A percentile compares a stretch with the other conserved stretches of the same genome.
Conservation (phyloP, 1,140 invertebrate species). For the Zaprionus taronus region DNA sequence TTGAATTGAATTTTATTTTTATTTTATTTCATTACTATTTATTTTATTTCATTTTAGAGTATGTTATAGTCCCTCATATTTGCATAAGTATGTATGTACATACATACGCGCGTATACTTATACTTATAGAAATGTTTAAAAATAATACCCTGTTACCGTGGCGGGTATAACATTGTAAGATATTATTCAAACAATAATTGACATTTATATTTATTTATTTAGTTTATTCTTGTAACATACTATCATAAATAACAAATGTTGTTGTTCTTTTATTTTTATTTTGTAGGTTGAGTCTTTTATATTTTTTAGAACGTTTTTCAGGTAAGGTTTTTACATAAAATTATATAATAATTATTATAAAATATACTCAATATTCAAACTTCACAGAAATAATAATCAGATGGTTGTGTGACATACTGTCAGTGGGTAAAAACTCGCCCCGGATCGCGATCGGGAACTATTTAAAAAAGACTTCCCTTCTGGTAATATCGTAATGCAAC, state of each 20-base stretch:
- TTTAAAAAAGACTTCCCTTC: slow-evolving; percentile 45
- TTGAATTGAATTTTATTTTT: not conserved
- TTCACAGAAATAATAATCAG: slow-evolving; percentile 35
- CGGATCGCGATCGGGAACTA: slow-evolving; percentile 18
- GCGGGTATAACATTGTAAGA: too few species aligned
- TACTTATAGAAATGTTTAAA: too few species aligned
- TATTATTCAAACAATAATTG: too few species aligned
- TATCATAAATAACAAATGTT: not conserved
- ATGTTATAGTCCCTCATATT: too few species aligned
- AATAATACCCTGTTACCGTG: too few species aligned
- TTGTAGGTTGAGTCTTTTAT: slow-evolving; percentile 8
- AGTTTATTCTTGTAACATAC: not conserved
- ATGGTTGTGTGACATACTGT: slow-evolving; percentile 69
- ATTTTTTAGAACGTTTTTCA: slow-evolving; percentile 13
- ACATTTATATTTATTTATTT: not conserved
- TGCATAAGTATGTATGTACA: too few species aligned
- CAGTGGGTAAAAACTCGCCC: slow-evolving; percentile 49
- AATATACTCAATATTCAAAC: not conserved
- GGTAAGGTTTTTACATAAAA: slow-evolving; percentile 16
- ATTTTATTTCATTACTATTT: not conserved
- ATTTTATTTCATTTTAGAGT: not conserved
- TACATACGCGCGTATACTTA: too few species aligned
- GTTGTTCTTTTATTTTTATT: not conserved
- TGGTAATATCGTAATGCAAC: slow-evolving; percentile 70
- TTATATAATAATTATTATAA: not conserved